Base-by-base conservation (phyloP, 1,140 invertebrate species). In the Bombus picipes region DNA sequence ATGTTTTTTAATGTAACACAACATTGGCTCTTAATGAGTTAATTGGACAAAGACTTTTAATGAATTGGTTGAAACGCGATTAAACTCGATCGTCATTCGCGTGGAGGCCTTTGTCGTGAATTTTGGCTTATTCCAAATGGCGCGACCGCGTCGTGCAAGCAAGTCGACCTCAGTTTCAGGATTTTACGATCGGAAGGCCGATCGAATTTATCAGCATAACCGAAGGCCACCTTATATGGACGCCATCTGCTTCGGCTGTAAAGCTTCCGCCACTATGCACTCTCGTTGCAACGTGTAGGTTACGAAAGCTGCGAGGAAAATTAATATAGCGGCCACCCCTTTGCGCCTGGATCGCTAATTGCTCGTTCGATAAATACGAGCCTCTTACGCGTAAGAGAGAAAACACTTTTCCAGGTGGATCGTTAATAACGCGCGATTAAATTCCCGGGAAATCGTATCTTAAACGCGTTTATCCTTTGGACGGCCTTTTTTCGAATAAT, bases 181-280 rank as follows among this genome's bases (percentile, higher is more conserved):
- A 57, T 41, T 80, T 85, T 87, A 87, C 65, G 83, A 80, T 39
- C 43, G 32, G 32, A 10, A 43, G 22, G n/a, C 39, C 78, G 73
- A 86, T 86, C 66, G 78, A 87, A 79, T 85, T 78, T 75, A 78
- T 78, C 62, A 62, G 71, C 32, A 53, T 32, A 76, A 59, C 47
- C 43, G 57, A 39, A 47, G 39, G 13, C 73, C 53, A 47, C 8
- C 39, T 80, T 77, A 53, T 39, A 47, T 47, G 57, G 18, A 28
- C 87, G 73, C 83, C 87, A 86, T 75, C 83, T 88, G 87, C 57
- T 13, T 28, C 34, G 72, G 59, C 34, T 77, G 78, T 88, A 88
- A 88, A 88, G 62, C 73, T 81, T 81, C 47, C 73, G 70, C n/a
- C 39, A 37, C 32, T 47, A 13, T 53, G 41, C 18, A 76, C 47